A percentile compares a stretch with the other conserved stretches of the same genome.
Evolutionary conservation across 2,113 vertebrate species (phyloP).

Genomic region (Coptodon rendalli): DNA sequence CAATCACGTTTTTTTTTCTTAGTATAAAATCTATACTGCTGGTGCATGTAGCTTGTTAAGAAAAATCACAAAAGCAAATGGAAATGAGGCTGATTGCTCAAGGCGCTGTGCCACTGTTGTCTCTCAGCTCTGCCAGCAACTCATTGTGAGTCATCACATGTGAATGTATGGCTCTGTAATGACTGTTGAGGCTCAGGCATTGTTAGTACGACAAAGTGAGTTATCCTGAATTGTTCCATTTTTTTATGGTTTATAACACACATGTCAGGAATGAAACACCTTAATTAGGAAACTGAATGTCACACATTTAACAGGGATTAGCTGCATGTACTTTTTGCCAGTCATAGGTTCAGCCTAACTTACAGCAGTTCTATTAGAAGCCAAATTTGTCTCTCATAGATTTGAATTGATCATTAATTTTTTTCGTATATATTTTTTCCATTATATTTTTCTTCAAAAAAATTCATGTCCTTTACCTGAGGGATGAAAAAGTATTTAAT

Average conservation of each 20-base stretch:
- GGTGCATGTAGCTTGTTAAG: neutral
- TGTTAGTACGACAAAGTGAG: neutral
- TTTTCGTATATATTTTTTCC: accelerated
- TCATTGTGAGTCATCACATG: slow-evolving; percentile 22
- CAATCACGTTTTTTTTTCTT: neutral
- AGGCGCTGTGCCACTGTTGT: slow-evolving; percentile 31
- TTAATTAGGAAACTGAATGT: neutral
- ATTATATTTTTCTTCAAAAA: neutral
- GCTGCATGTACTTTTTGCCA: neutral
- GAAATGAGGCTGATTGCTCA: neutral
- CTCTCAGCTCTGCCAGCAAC: slow-evolving; percentile 16
- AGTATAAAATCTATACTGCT: neutral
- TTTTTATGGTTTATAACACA: neutral
- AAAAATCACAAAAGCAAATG: neutral
- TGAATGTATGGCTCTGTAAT: slow-evolving; percentile 25
- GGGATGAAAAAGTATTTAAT: neutral
- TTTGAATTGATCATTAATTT: neutral
- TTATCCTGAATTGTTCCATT: neutral
- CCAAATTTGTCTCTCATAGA: neutral
- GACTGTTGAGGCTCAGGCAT: neutral
- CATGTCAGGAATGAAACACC: neutral
- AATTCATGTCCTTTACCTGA: neutral
- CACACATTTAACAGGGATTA: neutral
- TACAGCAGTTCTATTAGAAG: accelerated
- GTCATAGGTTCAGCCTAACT: neutral